Percentiles rank a stretch among this genome's conserved stretches.
phyloP scores from a whole-genome alignment of 2,888 invertebrate genomes.

The Pollenia angustigena region DNA sequence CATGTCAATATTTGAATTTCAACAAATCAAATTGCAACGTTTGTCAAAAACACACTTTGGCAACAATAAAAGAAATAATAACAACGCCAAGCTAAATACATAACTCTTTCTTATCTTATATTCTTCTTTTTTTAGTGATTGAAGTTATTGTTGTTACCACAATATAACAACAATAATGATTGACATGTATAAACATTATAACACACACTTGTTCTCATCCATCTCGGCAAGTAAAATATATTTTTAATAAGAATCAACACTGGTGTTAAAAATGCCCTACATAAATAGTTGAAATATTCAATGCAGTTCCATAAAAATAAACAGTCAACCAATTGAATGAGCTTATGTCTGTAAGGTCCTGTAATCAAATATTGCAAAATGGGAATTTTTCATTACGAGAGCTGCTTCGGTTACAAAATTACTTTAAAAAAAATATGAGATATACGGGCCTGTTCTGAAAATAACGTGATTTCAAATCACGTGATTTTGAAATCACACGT shows the following conservation, averaged over 20 bases:
- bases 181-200: conserved; percentile 64
- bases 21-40: conserved; percentile 73
- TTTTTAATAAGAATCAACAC: not conserved
- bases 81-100: conserved; percentile 1
- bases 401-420: too few species aligned
- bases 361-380: too few species aligned
- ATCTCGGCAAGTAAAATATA: conserved; percentile 29
- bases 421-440: too few species aligned
- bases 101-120: conserved; percentile 40
- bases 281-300: not conserved
- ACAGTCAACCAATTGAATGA: not conserved
- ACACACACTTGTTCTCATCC: conserved; percentile 41
- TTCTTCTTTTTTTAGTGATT: conserved; percentile 17
- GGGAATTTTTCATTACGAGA: too few species aligned
- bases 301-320: not conserved
- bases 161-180: conserved; percentile 62
- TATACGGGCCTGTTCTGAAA: too few species aligned
- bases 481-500: too few species aligned
- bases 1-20: conserved; percentile 71
- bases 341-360: too few species aligned
- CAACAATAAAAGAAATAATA: conserved; percentile 48
- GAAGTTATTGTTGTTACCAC: conserved; percentile 42
- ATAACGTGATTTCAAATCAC: too few species aligned
- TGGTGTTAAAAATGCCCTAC: conserved; percentile 4
- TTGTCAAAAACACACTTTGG: conserved; percentile 70